Evolutionary conservation across 2,797 vertebrate species (phyloP), one percentile per base, ranked within the genome.

Genomic region (Menidia menidia): DNA sequence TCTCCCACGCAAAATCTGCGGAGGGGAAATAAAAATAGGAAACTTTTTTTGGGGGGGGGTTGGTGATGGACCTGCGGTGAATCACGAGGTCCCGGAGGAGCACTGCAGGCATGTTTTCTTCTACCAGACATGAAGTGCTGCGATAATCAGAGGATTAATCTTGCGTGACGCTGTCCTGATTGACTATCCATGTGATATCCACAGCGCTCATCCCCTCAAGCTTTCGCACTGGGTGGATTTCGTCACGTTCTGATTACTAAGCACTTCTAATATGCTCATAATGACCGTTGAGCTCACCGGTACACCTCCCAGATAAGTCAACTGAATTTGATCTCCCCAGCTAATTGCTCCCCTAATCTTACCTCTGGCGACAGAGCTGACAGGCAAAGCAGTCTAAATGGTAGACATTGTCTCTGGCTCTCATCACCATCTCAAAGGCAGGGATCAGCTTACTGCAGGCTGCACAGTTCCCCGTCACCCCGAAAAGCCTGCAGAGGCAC

Each of bases 381-480:
- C 96, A 98, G 93, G 97, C 97, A 16, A 98, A 98, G 93, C 97
- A 98, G 93, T 98, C 97, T 83, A 98, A 95, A 93, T 98, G 97
- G 94, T 98, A 98, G 88, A 98, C 96, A 51, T 97, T 98, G 93
- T 98, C 97, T 92, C 96, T 94, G 91, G 96, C 97, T 92, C 96
- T 95, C 97, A 98, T 98, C 95, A 98, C 97, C 97, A 98, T 98
- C 94, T 98, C 97, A 80, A 98, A 98, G 91, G 97, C 97, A 63
- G 97, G 97, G 94, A 98, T 98, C 93, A 97, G 94, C 90, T 98
- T 98, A 95, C 96, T 97, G 92, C 97, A 98, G 83, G 97, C 97
- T 6, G 97, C 96, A 56, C 97, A 98, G 94, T 96, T 98, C 92
- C 97, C 97, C 0, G 97, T 98, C 91, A 96, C 96, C 88, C 97